Evolutionary conservation across 1,140 invertebrate genomes (phyloP), one percentile per base, ranked within the genome.

Genomic region (Argopecten irradians): DNA sequence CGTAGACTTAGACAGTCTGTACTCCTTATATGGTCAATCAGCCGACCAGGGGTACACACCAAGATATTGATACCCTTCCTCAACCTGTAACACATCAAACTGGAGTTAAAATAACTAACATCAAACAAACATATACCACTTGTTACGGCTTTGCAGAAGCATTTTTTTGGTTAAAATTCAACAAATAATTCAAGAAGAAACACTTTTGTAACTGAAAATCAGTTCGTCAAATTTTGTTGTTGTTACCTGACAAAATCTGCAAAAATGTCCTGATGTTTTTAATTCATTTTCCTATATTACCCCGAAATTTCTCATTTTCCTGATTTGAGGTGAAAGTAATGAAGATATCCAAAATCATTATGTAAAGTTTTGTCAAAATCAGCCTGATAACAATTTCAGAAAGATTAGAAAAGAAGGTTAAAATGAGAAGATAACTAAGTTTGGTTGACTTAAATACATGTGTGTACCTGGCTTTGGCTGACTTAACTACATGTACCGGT

Each of bases 391-490:
- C 16, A 22, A 11, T 22, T 14, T 22, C 13, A 22, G 28, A 13
- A 32, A 83, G 13, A 13, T 32, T 83, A 22, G 16, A 13, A 83
- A 83, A 13, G 33, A 16, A 83, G 28, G 13, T 16, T 33, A 83
- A 22, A 22, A 83, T 83, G 13, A 32, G 33, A 16, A 34, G 39
- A 32, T 14, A 11, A 34, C 9, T 19, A 34, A 85, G 11, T 34
- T 9, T 34, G 33, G 19, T 85, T 33, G 34, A 43, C 34, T n/a
- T n/a, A n/a, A n/a, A n/a, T n/a, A n/a, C n/a, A n/a, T n/a, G n/a
- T n/a, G n/a, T n/a, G n/a, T 89, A 95, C 94, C 94, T 96, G 34
- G 97, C 97, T 96, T 99, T 14, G 98, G 97, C 97, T 98, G 94
- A n/a, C n/a, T n/a, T n/a, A n/a, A 33, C 0, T 11, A n/a, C 33